Evolutionary conservation across 2,797 vertebrate genomes (phyloP).

Genomic region (Rousettus madagascariensis): DNA sequence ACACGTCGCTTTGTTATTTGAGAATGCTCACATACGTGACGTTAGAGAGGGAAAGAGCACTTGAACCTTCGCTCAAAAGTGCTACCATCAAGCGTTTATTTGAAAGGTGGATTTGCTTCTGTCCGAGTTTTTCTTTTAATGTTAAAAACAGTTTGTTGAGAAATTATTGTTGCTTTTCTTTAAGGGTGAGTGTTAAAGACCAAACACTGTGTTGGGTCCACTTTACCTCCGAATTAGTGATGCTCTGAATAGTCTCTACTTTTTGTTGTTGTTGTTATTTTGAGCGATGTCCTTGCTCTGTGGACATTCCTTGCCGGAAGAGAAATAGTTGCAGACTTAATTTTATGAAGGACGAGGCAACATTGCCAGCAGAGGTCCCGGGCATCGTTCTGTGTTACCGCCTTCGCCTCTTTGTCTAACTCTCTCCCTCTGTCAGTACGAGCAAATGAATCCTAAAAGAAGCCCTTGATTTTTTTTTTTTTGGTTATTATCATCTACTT

Average conservation of each 20-base stretch:
- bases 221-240: not conserved
- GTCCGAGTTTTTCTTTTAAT: not conserved
- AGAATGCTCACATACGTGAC: not conserved
- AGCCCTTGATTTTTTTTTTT: not conserved
- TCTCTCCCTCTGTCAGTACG: not conserved
- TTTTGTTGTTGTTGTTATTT: not conserved
- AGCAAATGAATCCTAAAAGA: not conserved
- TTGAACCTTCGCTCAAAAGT: not conserved
- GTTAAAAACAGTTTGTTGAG: not conserved
- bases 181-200: not conserved
- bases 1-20: not conserved
- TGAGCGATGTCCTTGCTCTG: not conserved
- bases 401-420: not conserved
- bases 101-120: not conserved
- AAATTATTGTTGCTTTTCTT: not conserved
- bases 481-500: not conserved
- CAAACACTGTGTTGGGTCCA: fast-evolving
- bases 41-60: too few species aligned
- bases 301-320: not conserved
- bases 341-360: not conserved
- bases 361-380: fast-evolving
- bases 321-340: fast-evolving
- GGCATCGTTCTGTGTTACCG: fast-evolving
- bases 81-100: too few species aligned
- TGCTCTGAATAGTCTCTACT: fast-evolving